Base-by-base conservation (phyloP, 2,888 invertebrate genomes). In the Hermaeophaga mercurialis region DNA sequence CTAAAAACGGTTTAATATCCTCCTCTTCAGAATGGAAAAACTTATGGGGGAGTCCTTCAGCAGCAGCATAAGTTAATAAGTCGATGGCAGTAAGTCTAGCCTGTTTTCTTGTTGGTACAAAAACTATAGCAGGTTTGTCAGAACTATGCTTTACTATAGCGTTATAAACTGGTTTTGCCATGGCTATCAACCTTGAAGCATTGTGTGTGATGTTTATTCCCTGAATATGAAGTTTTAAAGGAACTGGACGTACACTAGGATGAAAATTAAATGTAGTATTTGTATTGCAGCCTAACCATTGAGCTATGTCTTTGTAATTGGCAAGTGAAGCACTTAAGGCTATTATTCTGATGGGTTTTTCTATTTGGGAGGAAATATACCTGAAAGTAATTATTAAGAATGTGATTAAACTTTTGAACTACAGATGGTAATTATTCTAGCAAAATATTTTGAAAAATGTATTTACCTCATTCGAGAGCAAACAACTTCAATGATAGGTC, bases 191-290 rank as follows among this genome's bases (percentile, higher is more conserved):
- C 8, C 99, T 85, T 0, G 97, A 94, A 0, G 93, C 94, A 73
- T 96, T 97, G 80, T 99, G 99, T 0, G 96, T 96, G 34, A 98
- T 91, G 80, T 97, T 99, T 79, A 96, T 92, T 11, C 98, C 97
- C 85, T 92, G 94, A 53, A 99, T 95, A 72, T 98, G 97, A 39
- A 99, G 80, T 74, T 99, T 97, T 14, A 99, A 79, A 0, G 96
- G 96, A 31, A 96, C 83, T 0, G 98, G 99, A 1, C 99, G 82
- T 1, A 98, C 97, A 72, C 94, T 96, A 0, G 99, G 98, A 73
- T 98, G 97, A 80, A 99, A 99, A 81, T 99, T 99, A 80, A 98
- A 99, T 1, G 95, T 93, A 18, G 91, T 88, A 68, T 94, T 93
- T 1, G 95, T 86, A 67, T 90, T 90, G 72, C 96, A 96, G 14